Percentiles rank a stretch among this genome's conserved stretches.
Evolutionary conservation across 2,113 vertebrate genomes (phyloP).

Genomic region (Rafetus swinhoei): DNA sequence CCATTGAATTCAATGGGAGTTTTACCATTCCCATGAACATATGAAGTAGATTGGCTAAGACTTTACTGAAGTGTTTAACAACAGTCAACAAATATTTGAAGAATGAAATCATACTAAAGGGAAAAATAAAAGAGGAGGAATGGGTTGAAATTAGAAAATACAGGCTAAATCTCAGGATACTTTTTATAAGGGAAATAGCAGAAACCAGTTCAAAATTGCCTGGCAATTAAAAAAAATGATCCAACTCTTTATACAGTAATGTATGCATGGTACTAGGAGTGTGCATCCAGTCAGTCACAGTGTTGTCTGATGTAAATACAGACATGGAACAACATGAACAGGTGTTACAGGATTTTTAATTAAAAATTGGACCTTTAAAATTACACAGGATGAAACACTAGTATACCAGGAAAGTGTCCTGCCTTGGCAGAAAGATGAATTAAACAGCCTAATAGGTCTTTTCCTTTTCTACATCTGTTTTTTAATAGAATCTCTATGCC

Average conservation of each 20-base stretch:
- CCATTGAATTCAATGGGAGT: no score
- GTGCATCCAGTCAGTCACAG: neutral
- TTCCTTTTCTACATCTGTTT: neutral
- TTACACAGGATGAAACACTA: neutral
- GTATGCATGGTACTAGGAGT: neutral
- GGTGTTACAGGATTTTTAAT: neutral
- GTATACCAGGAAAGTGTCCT: neutral
- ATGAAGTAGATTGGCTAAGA: neutral
- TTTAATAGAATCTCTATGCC: neutral
- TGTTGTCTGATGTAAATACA: neutral
- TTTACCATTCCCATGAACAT: neutral
- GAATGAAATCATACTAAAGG: neutral
- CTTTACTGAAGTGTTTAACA: neutral
- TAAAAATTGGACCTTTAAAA: slow-evolving; percentile 10
- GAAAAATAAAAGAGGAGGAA: neutral
- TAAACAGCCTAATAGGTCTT: neutral
- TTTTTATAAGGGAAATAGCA: neutral
- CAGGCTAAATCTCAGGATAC: neutral
- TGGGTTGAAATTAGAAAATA: neutral
- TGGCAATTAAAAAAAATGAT: neutral
- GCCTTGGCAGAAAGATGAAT: neutral
- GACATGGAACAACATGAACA: neutral
- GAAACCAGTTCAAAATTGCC: neutral
- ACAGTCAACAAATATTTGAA: neutral
- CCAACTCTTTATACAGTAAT: neutral